Evolutionary conservation across 2,797 vertebrate genomes (phyloP), one percentile per base, ranked within the genome.

Genomic region (Leptatherina wallacei): DNA sequence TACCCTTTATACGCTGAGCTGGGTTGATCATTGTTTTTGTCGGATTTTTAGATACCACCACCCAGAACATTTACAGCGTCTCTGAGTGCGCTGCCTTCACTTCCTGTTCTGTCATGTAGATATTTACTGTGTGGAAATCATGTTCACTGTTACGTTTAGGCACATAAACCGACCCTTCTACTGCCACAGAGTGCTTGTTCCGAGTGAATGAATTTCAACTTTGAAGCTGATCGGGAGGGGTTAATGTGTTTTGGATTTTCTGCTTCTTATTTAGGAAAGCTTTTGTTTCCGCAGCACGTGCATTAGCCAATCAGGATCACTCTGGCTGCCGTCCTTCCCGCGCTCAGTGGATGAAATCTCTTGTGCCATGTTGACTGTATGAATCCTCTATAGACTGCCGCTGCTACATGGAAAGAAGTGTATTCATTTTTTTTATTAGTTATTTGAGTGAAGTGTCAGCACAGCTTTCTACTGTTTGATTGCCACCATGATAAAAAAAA

Each of bases 291-390:
- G 86, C 85, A 81, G 65, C 40, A 57, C 65, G 35, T 47, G 20
- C 57, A 44, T 77, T 51, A 80, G 78, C 80, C 80, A 85, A 72
- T 84, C 77, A 64, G 81, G 62, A 44, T n/a, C 49, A 79, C 40
- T 75, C 67, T 52, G 83, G 57, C 77, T 69, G 68, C 65, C 63
- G 54, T 82, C 64, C 63, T 60, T 36, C 56, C 65, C 51, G 55
- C 78, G 77, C 72, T 85, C 69, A 47, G 60, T 78, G 81, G 80
- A 88, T 71, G 69, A 75, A 73, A 73, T 88, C 79, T 88, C 74
- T 86, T 65, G 88, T 93, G 90, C 90, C 90, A 90, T 90, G 85
- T 84, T 71, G 66, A 84, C 81, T 74, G 64, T 71, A 72, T 80
- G 74, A 87, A 72, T 77, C 61, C 75, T 77, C 76, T 60, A 52